phyloP scores from a whole-genome alignment of 2,113 vertebrate species.

The Corythornis madagascariensis region DNA sequence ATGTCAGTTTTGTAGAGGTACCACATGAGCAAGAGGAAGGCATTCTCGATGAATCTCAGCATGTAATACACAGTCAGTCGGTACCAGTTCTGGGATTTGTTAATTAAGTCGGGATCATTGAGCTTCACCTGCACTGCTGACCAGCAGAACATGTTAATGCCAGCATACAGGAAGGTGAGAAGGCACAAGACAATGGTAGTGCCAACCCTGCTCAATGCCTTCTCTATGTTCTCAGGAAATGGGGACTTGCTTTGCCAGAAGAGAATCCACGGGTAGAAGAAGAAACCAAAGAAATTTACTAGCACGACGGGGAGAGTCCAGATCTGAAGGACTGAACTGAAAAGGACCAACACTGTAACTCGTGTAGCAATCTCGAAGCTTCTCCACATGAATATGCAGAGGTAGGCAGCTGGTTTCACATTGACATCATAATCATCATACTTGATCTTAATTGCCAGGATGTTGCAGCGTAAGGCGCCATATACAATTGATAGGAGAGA shows the following conservation, averaged over 20 bases:
- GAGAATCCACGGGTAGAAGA: conserved; percentile 89
- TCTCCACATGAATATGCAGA: conserved; percentile 95
- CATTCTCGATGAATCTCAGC: conserved; percentile 91
- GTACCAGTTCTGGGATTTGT: conserved; percentile 94
- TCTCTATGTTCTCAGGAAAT: conserved; percentile 95
- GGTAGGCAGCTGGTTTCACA: conserved; percentile 87
- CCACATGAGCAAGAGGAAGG: conserved; percentile 90
- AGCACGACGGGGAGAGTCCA: conserved; percentile 88
- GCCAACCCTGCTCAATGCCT: conserved; percentile 88
- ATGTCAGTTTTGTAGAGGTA: conserved; percentile 88
- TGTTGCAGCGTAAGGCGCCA: conserved; percentile 95
- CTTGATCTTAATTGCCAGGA: conserved; percentile 96
- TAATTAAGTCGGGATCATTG: conserved; percentile 90
- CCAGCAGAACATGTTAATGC: conserved; percentile 99
- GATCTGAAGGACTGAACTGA: conserved; percentile 90
- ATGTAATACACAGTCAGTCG: conserved; percentile 88
- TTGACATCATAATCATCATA: conserved; percentile 93
- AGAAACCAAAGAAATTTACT: conserved; percentile 88
- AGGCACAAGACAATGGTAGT: conserved; percentile 91
- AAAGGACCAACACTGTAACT: conserved; percentile 90
- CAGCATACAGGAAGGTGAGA: conserved; percentile 93
- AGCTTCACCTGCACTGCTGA: conserved; percentile 93
- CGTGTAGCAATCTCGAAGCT: conserved; percentile 95
- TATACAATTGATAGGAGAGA: conserved; percentile 96
- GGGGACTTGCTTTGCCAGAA: conserved; percentile 93